phyloP scores from a whole-genome alignment of 2,113 vertebrate species.

The Boleophthalmus pectinirostris region DNA sequence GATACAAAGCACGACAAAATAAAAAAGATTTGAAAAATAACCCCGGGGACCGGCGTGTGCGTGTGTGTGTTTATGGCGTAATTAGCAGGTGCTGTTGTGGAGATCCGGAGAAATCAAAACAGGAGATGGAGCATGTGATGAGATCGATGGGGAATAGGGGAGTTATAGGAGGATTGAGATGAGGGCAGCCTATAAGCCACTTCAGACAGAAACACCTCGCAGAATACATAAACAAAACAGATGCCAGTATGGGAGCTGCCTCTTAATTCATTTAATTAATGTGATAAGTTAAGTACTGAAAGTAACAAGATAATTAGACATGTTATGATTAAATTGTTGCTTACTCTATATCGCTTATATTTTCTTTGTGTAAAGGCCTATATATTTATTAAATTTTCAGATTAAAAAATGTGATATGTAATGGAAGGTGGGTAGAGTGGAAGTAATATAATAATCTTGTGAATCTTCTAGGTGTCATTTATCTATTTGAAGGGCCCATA shows the following conservation, averaged over 20 bases:
- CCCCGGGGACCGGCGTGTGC: slow-evolving; percentile 18
- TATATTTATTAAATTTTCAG: neutral
- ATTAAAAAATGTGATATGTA: neutral
- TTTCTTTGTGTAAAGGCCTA: neutral
- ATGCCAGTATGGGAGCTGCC: slow-evolving; percentile 13
- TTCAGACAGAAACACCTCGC: slow-evolving; percentile 41
- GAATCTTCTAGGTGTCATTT: no score
- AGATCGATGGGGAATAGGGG: slow-evolving; percentile 48
- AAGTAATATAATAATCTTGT: neutral
- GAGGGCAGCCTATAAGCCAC: slow-evolving; percentile 22
- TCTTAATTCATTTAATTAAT: neutral
- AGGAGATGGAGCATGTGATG: slow-evolving; percentile 44
- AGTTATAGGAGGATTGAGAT: slow-evolving; percentile 48
- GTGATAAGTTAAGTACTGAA: neutral
- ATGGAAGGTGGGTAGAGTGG: neutral
- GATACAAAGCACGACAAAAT: slow-evolving; percentile 83
- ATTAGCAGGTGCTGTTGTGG: slow-evolving; percentile 48
- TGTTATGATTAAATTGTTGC: neutral
- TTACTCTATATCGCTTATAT: neutral
- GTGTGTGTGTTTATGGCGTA: slow-evolving; percentile 33
- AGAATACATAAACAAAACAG: slow-evolving; percentile 54
- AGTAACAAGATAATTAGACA: neutral
- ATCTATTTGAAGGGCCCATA: no score
- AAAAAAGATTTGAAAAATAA: slow-evolving; percentile 71
- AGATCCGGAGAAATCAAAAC: slow-evolving; percentile 34